These are phyloP conservation scores for Molorchus minor DNA, from an alignment of 2,888 invertebrate species.

Conservation along the genomic window DNA sequence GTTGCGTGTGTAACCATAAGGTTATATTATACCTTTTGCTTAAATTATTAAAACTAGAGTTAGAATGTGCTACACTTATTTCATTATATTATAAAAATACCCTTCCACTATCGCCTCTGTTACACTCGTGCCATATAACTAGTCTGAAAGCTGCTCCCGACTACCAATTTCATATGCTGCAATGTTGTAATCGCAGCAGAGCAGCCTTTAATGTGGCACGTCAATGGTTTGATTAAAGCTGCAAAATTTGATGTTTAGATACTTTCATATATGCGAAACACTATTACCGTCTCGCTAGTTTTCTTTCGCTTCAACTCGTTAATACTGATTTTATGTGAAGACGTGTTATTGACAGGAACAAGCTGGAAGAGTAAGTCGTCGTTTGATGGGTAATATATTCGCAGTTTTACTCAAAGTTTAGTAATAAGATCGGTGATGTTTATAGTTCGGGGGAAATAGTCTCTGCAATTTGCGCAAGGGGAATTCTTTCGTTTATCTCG, in stretches of 20 bases:
- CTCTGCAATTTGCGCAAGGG: too few species aligned
- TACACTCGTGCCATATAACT: neutral
- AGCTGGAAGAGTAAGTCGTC: constrained; percentile 8
- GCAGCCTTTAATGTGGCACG: constrained; percentile 37
- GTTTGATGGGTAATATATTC: constrained; percentile 20
- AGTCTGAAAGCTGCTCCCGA: constrained; percentile 5
- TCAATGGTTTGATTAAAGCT: constrained; percentile 39
- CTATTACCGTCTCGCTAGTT: constrained; percentile 31
- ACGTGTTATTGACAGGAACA: constrained; percentile 22
- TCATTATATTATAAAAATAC: neutral
- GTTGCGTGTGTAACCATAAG: too few species aligned
- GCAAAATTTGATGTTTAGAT: constrained; percentile 38
- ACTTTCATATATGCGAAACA: constrained; percentile 29
- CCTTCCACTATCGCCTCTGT: neutral
- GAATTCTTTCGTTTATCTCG: too few species aligned
- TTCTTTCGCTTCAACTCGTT: constrained; percentile 30
- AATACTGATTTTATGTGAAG: constrained; percentile 23
- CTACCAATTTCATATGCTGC: constrained; percentile 35
- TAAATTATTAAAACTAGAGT: too few species aligned
- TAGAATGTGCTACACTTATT: too few species aligned
- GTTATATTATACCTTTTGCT: too few species aligned
- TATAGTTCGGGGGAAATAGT: too few species aligned
- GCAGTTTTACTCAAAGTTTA: constrained; percentile 7
- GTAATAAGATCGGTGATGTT: neutral
- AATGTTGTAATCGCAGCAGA: constrained; percentile 26